These are phyloP conservation scores for Globia sparganii DNA, from an alignment of 2,888 invertebrate genomes.

Conservation along the genomic window DNA sequence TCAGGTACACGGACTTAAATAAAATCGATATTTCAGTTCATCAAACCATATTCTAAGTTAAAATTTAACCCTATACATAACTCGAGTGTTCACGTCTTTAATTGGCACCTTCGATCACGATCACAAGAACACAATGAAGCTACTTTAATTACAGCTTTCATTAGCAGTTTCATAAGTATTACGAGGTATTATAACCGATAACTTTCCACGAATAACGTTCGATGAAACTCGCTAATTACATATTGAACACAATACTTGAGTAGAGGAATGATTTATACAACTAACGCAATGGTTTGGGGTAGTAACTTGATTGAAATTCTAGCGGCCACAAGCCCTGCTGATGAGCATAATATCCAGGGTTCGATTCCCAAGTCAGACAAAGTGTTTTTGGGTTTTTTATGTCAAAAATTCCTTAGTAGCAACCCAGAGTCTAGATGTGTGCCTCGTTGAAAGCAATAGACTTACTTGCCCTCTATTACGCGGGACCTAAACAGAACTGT, in stretches of 20 bases:
- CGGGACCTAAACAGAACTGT: neutral
- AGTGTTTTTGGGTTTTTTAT: neutral
- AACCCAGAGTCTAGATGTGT: neutral
- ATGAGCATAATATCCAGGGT: neutral
- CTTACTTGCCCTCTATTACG: no score
- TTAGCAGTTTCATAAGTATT: constrained; percentile 27
- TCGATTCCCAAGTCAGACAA: neutral
- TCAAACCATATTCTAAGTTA: neutral
- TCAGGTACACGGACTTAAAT: neutral
- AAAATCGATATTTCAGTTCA: neutral
- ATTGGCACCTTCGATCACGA: constrained; percentile 28
- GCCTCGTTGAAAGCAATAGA: no score
- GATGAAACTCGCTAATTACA: constrained; percentile 21
- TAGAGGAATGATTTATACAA: neutral
- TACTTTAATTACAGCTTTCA: constrained; percentile 16
- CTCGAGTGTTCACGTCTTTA: constrained; percentile 6
- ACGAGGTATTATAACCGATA: constrained; percentile 8
- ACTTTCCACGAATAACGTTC: constrained; percentile 26
- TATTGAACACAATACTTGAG: constrained; percentile 21
- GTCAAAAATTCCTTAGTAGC: neutral
- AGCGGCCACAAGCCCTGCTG: no score
- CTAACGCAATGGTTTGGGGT: neutral
- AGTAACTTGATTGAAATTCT: neutral
- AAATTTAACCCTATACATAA: neutral
- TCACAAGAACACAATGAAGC: neutral